Percentiles rank a stretch among this genome's conserved stretches.
phyloP scores from a whole-genome alignment of 1,140 invertebrate species.

The Caenorhabditis elegans region WBcel235 BX284605.5:11882001-11882500 shows the following conservation, averaged over 20 bases:
- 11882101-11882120: neutral
- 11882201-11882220: conserved; percentile 50
- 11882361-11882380: conserved; percentile 64
- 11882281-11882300: conserved; percentile 60
- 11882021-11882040: conserved; percentile 45
- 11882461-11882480: conserved; percentile 52
- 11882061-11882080: neutral
- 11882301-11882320: conserved; percentile 59
- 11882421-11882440: no score
- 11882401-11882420: neutral
- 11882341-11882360: conserved; percentile 58
- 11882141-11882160: neutral
- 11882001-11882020: neutral
- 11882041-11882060: neutral
- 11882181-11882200: conserved; percentile 63
- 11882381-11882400: conserved; percentile 65
- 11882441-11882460: conserved; percentile 58
- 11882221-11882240: neutral
- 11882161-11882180: conserved; percentile 57
- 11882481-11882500: conserved; percentile 42
- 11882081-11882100: no score
- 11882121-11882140: neutral
- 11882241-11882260: neutral
- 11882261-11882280: conserved; percentile 63
- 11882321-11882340: conserved; percentile 52